Percentiles rank a stretch among this genome's conserved stretches.
Conservation (phyloP, 2,888 invertebrate species). For the Cephalotes varians region DNA sequence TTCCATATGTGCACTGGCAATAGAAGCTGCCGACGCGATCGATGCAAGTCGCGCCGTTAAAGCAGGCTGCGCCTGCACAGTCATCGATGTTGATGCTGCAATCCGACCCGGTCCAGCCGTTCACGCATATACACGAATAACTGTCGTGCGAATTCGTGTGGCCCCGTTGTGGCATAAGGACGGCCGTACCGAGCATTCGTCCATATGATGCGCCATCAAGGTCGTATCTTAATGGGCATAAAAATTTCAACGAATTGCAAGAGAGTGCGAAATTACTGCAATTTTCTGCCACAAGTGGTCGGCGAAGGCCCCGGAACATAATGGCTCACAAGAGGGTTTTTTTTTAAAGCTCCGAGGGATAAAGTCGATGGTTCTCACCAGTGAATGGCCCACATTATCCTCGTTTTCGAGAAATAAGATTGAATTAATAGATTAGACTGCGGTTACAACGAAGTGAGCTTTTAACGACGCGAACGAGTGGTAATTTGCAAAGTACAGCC, state of each 20-base stretch:
- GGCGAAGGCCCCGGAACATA: neutral
- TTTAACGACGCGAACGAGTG: slow-evolving; percentile 16
- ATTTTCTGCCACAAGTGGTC: slow-evolving; percentile 37
- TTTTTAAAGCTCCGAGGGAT: slow-evolving; percentile 8
- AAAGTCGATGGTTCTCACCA: neutral
- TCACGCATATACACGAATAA: slow-evolving; percentile 98
- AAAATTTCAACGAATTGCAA: slow-evolving; percentile 41
- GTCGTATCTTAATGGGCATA: slow-evolving; percentile 28
- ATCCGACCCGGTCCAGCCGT: slow-evolving; percentile 98
- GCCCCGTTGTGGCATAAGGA: slow-evolving; percentile 97
- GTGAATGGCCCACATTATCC: neutral
- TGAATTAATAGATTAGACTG: neutral
- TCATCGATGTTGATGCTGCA: slow-evolving; percentile 98
- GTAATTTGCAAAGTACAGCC: slow-evolving; percentile 10
- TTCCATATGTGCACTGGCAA: slow-evolving; percentile 98
- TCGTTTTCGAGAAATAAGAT: slow-evolving; percentile 37
- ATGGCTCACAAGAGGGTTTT: neutral
- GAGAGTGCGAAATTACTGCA: slow-evolving; percentile 37
- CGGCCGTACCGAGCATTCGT: slow-evolving; percentile 95
- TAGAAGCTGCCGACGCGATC: slow-evolving; percentile 98
- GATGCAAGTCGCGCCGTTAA: slow-evolving; percentile 98
- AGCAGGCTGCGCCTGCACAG: slow-evolving; percentile 97
- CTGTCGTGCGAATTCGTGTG: slow-evolving; percentile 97
- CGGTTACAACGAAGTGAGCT: neutral
- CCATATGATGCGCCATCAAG: slow-evolving; percentile 89